Percentiles rank a stretch among this genome's conserved stretches.
phyloP scores from a whole-genome alignment of 2,113 vertebrate species.

The Oenanthe oenanthe region DNA sequence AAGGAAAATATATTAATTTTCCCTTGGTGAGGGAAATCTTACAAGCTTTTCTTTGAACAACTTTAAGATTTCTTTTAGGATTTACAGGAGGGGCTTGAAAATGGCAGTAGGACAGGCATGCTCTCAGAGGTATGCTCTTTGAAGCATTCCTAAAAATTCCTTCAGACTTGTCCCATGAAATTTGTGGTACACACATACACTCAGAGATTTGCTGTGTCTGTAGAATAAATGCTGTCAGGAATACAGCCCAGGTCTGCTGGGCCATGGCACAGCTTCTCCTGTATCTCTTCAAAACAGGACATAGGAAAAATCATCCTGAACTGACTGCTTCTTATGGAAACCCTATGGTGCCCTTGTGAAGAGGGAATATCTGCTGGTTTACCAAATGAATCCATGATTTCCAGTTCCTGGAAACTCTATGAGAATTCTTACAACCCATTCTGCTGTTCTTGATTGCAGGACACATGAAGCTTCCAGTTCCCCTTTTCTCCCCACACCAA shows the following conservation, averaged over 20 bases:
- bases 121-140: background rate
- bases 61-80: background rate
- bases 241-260: background rate
- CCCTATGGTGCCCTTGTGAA: background rate
- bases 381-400: background rate
- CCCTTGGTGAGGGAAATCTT: background rate
- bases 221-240: background rate
- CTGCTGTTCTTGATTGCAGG: background rate
- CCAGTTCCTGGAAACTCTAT: background rate
- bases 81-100: background rate
- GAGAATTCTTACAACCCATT: background rate
- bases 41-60: background rate
- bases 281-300: background rate
- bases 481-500: background rate
- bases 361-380: background rate
- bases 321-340: background rate
- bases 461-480: background rate
- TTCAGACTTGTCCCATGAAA: background rate
- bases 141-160: background rate
- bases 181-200: background rate
- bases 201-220: background rate
- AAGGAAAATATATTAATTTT: background rate
- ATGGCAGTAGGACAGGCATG: background rate
- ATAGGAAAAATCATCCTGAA: background rate
- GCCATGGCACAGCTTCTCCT: background rate